Percentiles rank a stretch among this genome's conserved stretches.
Evolutionary conservation across 2,113 vertebrate species (phyloP).

Genomic region (Sisor rabdophorus): DNA sequence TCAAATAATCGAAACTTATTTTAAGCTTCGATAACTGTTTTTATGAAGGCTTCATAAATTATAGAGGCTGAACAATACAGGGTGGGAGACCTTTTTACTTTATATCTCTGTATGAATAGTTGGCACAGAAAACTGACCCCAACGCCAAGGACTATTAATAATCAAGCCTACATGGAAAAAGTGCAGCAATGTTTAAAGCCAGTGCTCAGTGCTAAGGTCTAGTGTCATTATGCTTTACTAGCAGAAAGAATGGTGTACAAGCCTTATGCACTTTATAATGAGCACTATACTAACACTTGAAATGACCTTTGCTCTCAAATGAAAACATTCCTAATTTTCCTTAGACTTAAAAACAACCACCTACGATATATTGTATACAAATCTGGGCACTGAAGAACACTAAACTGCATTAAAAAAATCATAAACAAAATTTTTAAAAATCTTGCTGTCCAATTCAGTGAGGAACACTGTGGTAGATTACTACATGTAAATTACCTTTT

Average conservation of each 20-base stretch:
- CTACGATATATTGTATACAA: background rate
- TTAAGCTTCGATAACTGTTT: background rate
- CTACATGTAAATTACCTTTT: too few relatives aligned
- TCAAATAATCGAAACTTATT: background rate
- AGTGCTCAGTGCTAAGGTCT: background rate
- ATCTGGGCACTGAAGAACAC: background rate
- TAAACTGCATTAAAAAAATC: background rate
- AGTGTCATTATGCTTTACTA: background rate
- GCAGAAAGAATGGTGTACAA: background rate
- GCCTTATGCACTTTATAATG: background rate
- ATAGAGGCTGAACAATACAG: constrained; percentile 42
- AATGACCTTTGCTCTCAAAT: background rate
- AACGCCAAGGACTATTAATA: constrained; percentile 11
- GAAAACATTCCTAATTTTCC: background rate
- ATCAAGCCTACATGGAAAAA: constrained; percentile 5
- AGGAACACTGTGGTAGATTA: too few relatives aligned
- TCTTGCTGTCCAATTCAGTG: background rate
- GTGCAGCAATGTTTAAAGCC: background rate
- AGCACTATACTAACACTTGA: background rate
- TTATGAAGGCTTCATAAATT: background rate
- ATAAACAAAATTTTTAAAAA: background rate
- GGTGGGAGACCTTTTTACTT: constrained; percentile 20
- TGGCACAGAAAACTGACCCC: background rate
- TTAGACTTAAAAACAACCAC: too few relatives aligned
- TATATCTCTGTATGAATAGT: background rate